phyloP scores from a whole-genome alignment of 2,888 invertebrate genomes.

The Tuberolachnus salignus region DNA sequence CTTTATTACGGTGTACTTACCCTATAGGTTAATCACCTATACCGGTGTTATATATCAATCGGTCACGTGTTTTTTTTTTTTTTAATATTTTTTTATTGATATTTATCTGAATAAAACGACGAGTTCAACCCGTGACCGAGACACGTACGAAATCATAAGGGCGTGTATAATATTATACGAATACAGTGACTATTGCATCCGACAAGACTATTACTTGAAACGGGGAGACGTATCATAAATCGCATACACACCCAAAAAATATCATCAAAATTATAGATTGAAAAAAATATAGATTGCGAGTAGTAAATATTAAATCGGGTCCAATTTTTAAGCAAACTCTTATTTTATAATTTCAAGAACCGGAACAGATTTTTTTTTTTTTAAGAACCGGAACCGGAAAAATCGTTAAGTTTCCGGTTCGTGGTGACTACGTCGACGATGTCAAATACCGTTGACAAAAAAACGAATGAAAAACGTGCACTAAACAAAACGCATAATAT shows the following conservation, averaged over 20 bases:
- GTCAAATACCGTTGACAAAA: too few relatives aligned
- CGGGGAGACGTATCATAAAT: neutral
- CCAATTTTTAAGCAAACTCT: too few relatives aligned
- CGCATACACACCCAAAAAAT: neutral
- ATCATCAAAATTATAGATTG: slow-evolving; percentile 2
- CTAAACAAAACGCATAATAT: too few relatives aligned
- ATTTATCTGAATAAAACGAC: slow-evolving; percentile 9
- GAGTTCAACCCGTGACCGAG: slow-evolving; percentile 12
- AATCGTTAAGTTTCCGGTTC: too few relatives aligned
- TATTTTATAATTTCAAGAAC: too few relatives aligned
- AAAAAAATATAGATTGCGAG: too few relatives aligned
- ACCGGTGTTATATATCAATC: neutral
- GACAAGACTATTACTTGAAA: neutral
- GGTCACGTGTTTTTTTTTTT: neutral
- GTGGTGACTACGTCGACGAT: too few relatives aligned
- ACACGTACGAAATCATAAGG: slow-evolving; percentile 8
- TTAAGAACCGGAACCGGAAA: too few relatives aligned
- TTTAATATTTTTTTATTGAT: neutral
- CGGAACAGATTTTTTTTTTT: too few relatives aligned
- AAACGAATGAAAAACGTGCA: too few relatives aligned
- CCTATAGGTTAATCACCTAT: slow-evolving; percentile 41
- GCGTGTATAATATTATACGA: neutral
- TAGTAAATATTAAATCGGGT: neutral
- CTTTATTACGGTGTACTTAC: too few relatives aligned
- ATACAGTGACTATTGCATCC: neutral